Conservation (phyloP, 2,888 invertebrate genomes). For the Parascotia fuliginaria region DNA sequence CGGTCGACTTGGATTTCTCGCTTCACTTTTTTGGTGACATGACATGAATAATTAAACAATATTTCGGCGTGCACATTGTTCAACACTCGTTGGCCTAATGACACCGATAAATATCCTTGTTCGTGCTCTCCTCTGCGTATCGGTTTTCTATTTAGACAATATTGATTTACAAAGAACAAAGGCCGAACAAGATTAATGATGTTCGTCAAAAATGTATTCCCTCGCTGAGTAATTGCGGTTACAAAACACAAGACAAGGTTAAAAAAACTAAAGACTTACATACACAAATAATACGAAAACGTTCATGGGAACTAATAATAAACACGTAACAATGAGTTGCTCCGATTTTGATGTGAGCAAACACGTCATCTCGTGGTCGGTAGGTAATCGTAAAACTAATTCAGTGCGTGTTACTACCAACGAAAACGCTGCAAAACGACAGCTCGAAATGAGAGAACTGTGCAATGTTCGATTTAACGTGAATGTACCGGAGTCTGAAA, state of each 20-base stretch:
- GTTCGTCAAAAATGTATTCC: conserved; percentile 44
- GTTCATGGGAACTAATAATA: conserved; percentile 78
- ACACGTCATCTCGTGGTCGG: conserved; percentile 69
- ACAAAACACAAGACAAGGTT: conserved; percentile 67
- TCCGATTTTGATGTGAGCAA: conserved; percentile 69
- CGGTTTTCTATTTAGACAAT: conserved; percentile 47
- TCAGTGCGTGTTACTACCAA: conserved; percentile 52
- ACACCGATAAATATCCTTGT: conserved; percentile 71
- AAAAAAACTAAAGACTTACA: conserved; percentile 65
- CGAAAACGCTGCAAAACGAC: conserved; percentile 21
- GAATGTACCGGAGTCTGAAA: conserved; percentile 27
- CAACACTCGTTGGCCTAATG: conserved; percentile 65
- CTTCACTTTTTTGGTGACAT: conserved; percentile 66
- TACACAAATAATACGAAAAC: conserved; percentile 67
- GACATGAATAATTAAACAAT: conserved; percentile 71
- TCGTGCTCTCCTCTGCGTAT: conserved; percentile 32
- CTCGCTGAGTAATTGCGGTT: conserved; percentile 52
- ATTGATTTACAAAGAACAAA: conserved; percentile 49
- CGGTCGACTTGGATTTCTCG: conserved; percentile 62
- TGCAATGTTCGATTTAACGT: conserved; percentile 7
- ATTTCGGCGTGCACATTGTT: conserved; percentile 65
- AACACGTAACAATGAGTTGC: conserved; percentile 79
- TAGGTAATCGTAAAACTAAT: conserved; percentile 81
- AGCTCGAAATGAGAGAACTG: conserved; percentile 28
- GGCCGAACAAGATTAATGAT: conserved; percentile 41